Evolutionary conservation across 2,797 vertebrate genomes (phyloP), one percentile per base, ranked within the genome.

Genomic region (Artibeus jamaicensis): DNA sequence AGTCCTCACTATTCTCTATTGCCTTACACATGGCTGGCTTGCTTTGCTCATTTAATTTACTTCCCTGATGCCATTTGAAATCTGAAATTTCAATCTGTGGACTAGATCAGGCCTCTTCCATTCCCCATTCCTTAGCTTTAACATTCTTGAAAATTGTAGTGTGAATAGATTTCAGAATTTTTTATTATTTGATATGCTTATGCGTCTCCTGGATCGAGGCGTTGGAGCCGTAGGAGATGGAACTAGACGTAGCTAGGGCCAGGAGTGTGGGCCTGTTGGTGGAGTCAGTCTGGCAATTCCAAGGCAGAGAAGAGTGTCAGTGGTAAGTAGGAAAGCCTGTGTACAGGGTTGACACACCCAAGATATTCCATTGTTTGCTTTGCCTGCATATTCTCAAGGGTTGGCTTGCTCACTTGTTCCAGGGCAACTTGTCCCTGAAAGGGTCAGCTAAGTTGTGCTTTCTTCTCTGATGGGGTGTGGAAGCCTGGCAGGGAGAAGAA

Each of bases 401-500:
- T 48, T 82, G 55, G 37, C 57, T 65, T 68, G 84, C 87, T 93
- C 87, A 46, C 50, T 93, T 65, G 65, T 94, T 77, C 57, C 59
- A 90, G 84, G 94, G 76, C 42, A 74, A 37, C 48, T 85, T 94
- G 76, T 87, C 81, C 71, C 73, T 85, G 53, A 89, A 89, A 92
- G 59, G 53, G n/a, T 94, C 67, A 57, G 70, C 24, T 84, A 68
- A 82, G 19, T 26, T 85, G 76, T 57, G 48, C 57, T 95, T 89
- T 86, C 70, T 78, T 50, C 76, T 95, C 79, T 67, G 16, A 55
- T 11, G 12, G 93, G 57, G 39, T 68, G 71, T 85, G 55, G 89
- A 37, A 84, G 19, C 59, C 67, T 95, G 84, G 67, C 65, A 84
- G 79, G 77, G 39, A 85, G 79, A 85, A 95, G 82, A 82, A 78